phyloP scores from a whole-genome alignment of 2,888 invertebrate genomes.

The Temnothorax unifasciatus region DNA sequence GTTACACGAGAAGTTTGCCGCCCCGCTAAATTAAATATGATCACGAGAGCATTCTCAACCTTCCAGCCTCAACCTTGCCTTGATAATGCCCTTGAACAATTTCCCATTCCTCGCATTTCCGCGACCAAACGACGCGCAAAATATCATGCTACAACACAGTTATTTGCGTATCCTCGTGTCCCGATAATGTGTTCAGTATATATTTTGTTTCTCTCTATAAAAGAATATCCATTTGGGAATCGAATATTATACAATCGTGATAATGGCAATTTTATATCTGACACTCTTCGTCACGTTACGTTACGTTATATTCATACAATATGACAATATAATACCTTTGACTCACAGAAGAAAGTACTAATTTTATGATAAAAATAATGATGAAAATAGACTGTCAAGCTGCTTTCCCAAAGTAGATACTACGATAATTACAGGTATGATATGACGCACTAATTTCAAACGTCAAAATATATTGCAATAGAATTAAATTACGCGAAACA shows the following conservation, averaged over 20 bases:
- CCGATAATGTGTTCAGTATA: background rate
- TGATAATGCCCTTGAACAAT: conserved; percentile 17
- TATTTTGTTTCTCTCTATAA: background rate
- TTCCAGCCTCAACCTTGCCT: background rate
- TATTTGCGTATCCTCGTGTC: background rate
- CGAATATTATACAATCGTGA: background rate
- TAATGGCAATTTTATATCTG: conserved; percentile 13
- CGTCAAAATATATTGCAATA: background rate
- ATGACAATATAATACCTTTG: background rate
- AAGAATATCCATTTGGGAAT: background rate
- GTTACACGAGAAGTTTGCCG: conserved; percentile 47
- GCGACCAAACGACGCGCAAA: background rate
- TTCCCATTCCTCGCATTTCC: background rate
- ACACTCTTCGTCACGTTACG: background rate
- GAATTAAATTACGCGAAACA: conserved; percentile 11
- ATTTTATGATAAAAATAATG: background rate
- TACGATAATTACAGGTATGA: background rate
- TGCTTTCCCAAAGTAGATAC: background rate
- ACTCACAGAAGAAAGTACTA: background rate
- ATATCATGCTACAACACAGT: background rate
- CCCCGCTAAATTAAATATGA: conserved; percentile 48
- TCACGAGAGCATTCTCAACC: conserved; percentile 20
- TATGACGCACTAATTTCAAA: background rate
- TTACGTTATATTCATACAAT: background rate
- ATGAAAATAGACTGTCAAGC: background rate